Evolutionary conservation across 1,140 invertebrate species (phyloP), one percentile per base, ranked within the genome.

Genomic region (Brachionus asplanchnoidis): DNA sequence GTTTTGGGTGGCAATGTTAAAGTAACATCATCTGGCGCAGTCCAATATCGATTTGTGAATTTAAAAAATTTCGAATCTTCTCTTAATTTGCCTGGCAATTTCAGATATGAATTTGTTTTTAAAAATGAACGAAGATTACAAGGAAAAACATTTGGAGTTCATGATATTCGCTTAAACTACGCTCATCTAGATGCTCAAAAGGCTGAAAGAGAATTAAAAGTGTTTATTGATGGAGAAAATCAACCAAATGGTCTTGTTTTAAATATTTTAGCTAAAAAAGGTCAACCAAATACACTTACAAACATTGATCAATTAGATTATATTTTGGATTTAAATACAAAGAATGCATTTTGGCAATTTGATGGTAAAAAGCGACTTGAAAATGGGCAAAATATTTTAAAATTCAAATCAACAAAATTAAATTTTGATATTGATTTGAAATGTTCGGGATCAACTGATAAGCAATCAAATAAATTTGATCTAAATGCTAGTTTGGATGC

Each of bases 41-140:
- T 82, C 2, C 17, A 23, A 28, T 82, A 82, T 36, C 11, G 26
- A 68, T 82, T 26, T 20, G 26, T 32, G 7, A 44, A 68, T 26
- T 82, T 82, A n/a, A 60, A 68, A 65, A 82, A 82, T 65, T 82
- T 82, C 26, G 79, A 82, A 44, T 17, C 79, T 11, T 42, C 53
- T 3, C 20, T 60, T 1, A 56, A 82, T 40, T 26, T 82, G n/a
- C 56, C 56, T 12, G 60, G 36, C 11, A 82, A 26, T 20, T 82
- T 65, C n/a, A 82, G 53, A 65, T 82, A 42, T 26, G 2, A 60
- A 60, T 23, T 82, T 14, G 5, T 11, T 14, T 40, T 68, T 26
- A 44, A 60, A 60, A 82, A 82, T 40, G 42, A 77, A 77, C 17
- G 79, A 82, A 44, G 3, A 26, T 9, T 12, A 82, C 8, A 14